Conservation (phyloP, 1,140 invertebrate species). For the Drosophila paulistorum region DNA sequence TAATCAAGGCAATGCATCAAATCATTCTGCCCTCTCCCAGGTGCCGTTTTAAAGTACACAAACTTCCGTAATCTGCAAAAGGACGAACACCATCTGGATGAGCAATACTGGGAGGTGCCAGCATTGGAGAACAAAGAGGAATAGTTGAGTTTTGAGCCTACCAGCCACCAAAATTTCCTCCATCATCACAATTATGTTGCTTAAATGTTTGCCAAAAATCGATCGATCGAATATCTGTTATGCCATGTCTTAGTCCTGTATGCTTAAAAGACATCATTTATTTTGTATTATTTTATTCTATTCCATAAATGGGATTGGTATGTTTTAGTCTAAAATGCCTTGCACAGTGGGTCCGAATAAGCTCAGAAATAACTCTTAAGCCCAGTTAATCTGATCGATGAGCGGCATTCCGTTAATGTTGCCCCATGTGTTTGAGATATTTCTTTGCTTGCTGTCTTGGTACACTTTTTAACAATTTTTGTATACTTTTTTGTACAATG, state of each 20-base stretch:
- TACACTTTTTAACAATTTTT: conserved; percentile 24
- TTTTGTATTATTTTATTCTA: conserved; percentile 24
- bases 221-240: conserved; percentile 35
- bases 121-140: conserved; percentile 72
- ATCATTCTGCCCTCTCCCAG: conserved; percentile 60
- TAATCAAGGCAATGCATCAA: not conserved
- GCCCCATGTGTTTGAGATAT: not conserved
- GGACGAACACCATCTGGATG: conserved; percentile 84
- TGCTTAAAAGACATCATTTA: conserved; percentile 20
- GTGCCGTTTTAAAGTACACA: conserved; percentile 83
- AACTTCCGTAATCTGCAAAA: conserved; percentile 84
- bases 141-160: conserved; percentile 69
- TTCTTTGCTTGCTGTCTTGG: not conserved
- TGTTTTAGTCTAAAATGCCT: conserved; percentile 30
- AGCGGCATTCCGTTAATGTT: not conserved
- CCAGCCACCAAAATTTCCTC: not conserved
- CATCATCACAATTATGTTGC: conserved; percentile 18
- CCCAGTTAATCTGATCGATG: not conserved
- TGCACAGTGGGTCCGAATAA: too few relatives aligned
- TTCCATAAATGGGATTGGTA: conserved; percentile 3
- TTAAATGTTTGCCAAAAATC: conserved; percentile 29
- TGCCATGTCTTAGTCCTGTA: conserved; percentile 41
- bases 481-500: conserved; percentile 22
- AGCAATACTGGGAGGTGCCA: conserved; percentile 85
- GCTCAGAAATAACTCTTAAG: too few relatives aligned